phyloP scores from a whole-genome alignment of 2,797 vertebrate genomes.

The Megalops cyprinoides region DNA sequence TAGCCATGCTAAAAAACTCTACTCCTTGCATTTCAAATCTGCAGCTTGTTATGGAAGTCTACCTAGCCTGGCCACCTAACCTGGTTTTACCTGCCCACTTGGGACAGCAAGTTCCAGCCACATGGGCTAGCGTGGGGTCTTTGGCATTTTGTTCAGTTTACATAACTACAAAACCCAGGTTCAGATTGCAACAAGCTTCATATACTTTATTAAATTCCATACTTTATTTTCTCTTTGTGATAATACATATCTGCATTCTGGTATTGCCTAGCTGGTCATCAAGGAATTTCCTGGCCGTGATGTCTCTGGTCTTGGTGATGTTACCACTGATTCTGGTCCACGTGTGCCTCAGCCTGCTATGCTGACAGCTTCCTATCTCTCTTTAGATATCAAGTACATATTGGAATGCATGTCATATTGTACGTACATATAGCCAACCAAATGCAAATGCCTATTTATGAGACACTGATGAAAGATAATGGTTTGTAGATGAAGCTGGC shows the following conservation, averaged over 20 bases:
- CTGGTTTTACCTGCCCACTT: too few relatives aligned
- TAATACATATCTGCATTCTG: not conserved
- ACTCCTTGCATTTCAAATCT: not conserved
- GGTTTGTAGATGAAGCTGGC: not conserved
- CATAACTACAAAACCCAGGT: too few relatives aligned
- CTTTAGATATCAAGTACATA: not conserved
- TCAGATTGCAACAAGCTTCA: too few relatives aligned
- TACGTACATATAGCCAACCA: too few relatives aligned
- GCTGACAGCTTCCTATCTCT: not conserved
- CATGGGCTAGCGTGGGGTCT: too few relatives aligned
- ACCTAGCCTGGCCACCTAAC: too few relatives aligned
- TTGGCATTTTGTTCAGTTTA: too few relatives aligned
- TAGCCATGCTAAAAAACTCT: not conserved
- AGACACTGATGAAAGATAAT: not conserved
- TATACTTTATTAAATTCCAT: too few relatives aligned
- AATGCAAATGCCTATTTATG: not conserved
- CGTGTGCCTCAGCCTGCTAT: too few relatives aligned
- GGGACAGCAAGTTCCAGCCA: too few relatives aligned
- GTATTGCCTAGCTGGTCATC: not conserved
- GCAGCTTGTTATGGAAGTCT: not conserved
- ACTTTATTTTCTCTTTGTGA: too few relatives aligned
- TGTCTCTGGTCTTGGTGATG: not conserved
- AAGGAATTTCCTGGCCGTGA: not conserved
- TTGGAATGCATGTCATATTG: not conserved
- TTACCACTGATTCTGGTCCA: not conserved